Evolutionary conservation across 1,140 invertebrate genomes (phyloP).

Genomic region (Drosophila pachea): DNA sequence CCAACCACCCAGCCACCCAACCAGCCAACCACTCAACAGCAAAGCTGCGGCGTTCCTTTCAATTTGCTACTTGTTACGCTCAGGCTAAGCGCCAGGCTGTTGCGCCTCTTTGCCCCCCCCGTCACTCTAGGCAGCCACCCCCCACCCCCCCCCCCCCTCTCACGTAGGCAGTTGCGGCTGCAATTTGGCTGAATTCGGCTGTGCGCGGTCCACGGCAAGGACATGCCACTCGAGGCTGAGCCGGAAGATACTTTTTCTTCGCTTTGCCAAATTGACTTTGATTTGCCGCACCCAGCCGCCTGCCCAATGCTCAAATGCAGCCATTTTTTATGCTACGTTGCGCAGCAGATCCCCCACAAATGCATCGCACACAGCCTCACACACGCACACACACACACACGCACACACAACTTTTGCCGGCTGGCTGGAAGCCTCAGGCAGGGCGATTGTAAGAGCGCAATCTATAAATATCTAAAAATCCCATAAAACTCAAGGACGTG

Average conservation of each 20-base stretch:
- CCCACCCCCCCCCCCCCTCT: background rate
- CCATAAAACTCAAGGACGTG: constrained; percentile 63
- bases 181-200: constrained; percentile 27
- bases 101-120: no score
- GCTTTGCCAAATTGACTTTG: constrained; percentile 47
- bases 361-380: background rate
- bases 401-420: constrained; percentile 19
- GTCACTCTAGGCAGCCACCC: background rate
- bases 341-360: constrained; percentile 27
- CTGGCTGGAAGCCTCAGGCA: constrained; percentile 7
- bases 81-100: background rate
- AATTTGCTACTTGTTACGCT: constrained; percentile 16
- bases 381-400: constrained; percentile 10
- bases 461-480: constrained; percentile 74
- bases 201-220: constrained; percentile 35
- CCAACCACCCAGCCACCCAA: background rate
- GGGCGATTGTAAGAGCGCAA: constrained; percentile 52
- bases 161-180: constrained; percentile 16
- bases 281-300: constrained; percentile 22
- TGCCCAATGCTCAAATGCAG: constrained; percentile 47
- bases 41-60: background rate
- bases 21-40: background rate
- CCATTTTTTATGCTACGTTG: constrained; percentile 67
- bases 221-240: constrained; percentile 39
- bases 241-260: constrained; percentile 19